These are phyloP conservation scores for Apostichopus californicus DNA, from an alignment of 35 echinoderm and acorn worm species.

Conservation along the genomic window DNA sequence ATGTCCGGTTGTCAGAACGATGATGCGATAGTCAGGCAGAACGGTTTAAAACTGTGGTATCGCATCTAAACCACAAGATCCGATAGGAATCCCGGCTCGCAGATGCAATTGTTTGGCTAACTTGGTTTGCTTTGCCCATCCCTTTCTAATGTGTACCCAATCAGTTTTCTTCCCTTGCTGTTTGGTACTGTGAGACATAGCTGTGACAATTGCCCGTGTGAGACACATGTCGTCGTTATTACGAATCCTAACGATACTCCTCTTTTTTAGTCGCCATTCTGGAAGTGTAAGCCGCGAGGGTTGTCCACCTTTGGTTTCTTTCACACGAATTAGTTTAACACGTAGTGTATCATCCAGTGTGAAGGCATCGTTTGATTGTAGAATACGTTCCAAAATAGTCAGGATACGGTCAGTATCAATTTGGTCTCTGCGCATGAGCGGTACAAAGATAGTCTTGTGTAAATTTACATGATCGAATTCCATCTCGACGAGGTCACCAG, in stretches of 20 bases:
- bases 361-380: background rate
- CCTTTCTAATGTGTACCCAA: too few species aligned
- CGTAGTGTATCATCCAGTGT: background rate
- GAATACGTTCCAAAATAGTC: background rate
- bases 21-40: background rate
- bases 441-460: background rate
- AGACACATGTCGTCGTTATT: background rate
- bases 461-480: background rate
- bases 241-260: constrained; percentile 12
- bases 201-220: background rate
- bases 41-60: background rate
- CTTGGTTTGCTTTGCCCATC: background rate
- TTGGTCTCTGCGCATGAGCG: too few species aligned
- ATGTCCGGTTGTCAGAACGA: background rate
- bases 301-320: background rate
- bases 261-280: background rate
- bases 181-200: too few species aligned
- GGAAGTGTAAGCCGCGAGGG: background rate
- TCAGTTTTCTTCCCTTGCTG: too few species aligned
- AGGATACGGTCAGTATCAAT: background rate
- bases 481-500: background rate
- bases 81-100: background rate
- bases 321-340: background rate
- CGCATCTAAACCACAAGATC: background rate
- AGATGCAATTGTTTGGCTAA: background rate